Base-by-base conservation (phyloP, 2,888 invertebrate genomes). In the Nesidiocoris tenuis region DNA sequence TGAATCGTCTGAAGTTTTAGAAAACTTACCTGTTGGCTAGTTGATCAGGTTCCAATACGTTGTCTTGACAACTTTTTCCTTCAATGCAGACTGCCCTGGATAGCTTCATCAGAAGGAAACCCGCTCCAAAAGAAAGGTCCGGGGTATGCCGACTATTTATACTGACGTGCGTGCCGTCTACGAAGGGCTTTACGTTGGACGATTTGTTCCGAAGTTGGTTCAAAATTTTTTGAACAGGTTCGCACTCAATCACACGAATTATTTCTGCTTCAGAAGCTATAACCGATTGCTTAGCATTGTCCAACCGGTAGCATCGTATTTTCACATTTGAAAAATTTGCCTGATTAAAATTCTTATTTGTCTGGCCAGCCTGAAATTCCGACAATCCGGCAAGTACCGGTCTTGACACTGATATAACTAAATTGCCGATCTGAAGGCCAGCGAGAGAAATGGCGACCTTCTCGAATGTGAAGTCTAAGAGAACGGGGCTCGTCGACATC, bases 381-480 rank as follows among this genome's bases (percentile, higher is more conserved):
- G 39, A 39, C 39, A 39, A 12, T 12, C 3, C 39, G 12, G 3
- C 12, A 3, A 39, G 12, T 39, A 39, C 39, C 12, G 39, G 39
- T 39, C 39, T 39, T 39, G 67, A 23, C 22, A 59, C 70, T 24
- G 70, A 54, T 59, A 70, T 3, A 1, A 70, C 70, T 9, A 23
- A 7, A 12, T 70, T 23, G 16, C 25, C 25, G 1, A 70, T 24
- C 17, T 17, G 23, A 25, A 57, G 57, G 21, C 70, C 70, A 24
- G 70, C 25, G 9, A 57, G 22, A 1, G 70, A 17, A 21, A 23
- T 59, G n/a, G 16, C 18, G n/a, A 12, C 17, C 12, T 56, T 23
- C 24, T 57, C 70, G 59, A 24, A 2, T 5, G 25, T 18, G 21
- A 70, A 59, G 57, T 70, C 70, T 17, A 70, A 18, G 19, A 70